Conservation (phyloP, 2,888 invertebrate species). For the Quadroppia sp. region DNA sequence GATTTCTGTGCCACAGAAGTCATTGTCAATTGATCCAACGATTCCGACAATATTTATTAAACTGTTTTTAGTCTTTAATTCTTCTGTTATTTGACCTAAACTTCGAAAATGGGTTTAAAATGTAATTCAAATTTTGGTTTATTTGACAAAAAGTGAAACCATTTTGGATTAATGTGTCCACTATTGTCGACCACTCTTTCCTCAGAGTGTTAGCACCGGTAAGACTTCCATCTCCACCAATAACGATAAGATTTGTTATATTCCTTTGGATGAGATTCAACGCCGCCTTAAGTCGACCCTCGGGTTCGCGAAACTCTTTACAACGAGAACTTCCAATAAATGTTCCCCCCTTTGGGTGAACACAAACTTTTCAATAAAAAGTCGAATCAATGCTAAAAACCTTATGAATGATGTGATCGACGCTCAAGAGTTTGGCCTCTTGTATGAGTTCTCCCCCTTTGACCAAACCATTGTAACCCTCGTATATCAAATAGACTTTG, state of each 20-base stretch:
- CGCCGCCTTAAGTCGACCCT: slow-evolving; percentile 87
- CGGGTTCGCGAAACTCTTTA: slow-evolving; percentile 77
- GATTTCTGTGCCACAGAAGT: slow-evolving; percentile 99
- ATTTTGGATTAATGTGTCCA: slow-evolving; percentile 72
- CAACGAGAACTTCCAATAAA: slow-evolving; percentile 98
- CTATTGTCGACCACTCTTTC: slow-evolving; percentile 74
- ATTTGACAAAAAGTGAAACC: slow-evolving; percentile 54
- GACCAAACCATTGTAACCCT: slow-evolving; percentile 94
- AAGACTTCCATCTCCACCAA: slow-evolving; percentile 97
- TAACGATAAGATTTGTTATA: slow-evolving; percentile 92
- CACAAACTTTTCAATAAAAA: not conserved
- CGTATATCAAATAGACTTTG: slow-evolving; percentile 79
- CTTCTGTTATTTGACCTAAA: slow-evolving; percentile 64
- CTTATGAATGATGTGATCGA: slow-evolving; percentile 93
- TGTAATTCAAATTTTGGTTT: too few relatives aligned
- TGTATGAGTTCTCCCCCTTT: slow-evolving; percentile 93
- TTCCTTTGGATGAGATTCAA: slow-evolving; percentile 77
- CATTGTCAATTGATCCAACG: slow-evolving; percentile 99
- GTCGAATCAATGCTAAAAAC: slow-evolving; percentile 45
- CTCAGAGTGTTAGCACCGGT: slow-evolving; percentile 96
- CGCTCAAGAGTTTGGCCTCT: slow-evolving; percentile 93
- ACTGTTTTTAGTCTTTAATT: slow-evolving; percentile 68
- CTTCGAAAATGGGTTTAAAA: too few relatives aligned
- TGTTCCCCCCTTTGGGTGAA: slow-evolving; percentile 72
- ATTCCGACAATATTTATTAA: slow-evolving; percentile 89